phyloP scores from a whole-genome alignment of 2,888 invertebrate species.

The Ophonus ardosiacus region DNA sequence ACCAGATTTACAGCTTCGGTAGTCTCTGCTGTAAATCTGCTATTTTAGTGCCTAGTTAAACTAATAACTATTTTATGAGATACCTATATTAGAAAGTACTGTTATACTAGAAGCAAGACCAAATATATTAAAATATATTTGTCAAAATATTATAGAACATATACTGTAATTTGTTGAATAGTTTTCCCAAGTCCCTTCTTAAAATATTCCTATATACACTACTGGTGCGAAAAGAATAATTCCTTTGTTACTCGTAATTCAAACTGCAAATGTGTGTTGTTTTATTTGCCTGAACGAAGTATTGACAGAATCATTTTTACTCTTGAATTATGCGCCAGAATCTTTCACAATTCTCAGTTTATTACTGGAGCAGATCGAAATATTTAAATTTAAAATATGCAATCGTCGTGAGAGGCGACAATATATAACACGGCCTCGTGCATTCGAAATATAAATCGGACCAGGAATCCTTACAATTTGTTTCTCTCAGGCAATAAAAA shows the following conservation, averaged over 20 bases:
- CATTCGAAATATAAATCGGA: slow-evolving; percentile 44
- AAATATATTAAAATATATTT: no score
- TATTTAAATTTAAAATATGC: slow-evolving; percentile 63
- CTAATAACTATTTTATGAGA: no score
- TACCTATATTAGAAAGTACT: no score
- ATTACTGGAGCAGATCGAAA: slow-evolving; percentile 62
- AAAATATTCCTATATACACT: no score
- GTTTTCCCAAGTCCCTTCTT: no score
- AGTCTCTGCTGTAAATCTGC: no score
- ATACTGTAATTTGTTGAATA: no score
- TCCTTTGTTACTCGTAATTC: slow-evolving; percentile 6
- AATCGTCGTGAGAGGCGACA: slow-evolving; percentile 54
- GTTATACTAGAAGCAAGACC: no score
- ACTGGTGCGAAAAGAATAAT: background rate
- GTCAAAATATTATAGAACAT: no score
- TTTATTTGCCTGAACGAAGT: slow-evolving; percentile 43
- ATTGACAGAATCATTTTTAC: slow-evolving; percentile 57
- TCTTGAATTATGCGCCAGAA: slow-evolving; percentile 51
- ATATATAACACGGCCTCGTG: slow-evolving; percentile 58
- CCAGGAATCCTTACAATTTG: slow-evolving; percentile 57
- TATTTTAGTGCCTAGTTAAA: no score
- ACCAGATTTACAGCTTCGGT: no score
- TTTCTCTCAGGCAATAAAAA: slow-evolving; percentile 57
- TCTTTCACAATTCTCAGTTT: slow-evolving; percentile 54
- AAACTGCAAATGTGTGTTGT: background rate